Conservation (phyloP, 2,797 vertebrate species). For the Cirrhinus molitorella region DNA sequence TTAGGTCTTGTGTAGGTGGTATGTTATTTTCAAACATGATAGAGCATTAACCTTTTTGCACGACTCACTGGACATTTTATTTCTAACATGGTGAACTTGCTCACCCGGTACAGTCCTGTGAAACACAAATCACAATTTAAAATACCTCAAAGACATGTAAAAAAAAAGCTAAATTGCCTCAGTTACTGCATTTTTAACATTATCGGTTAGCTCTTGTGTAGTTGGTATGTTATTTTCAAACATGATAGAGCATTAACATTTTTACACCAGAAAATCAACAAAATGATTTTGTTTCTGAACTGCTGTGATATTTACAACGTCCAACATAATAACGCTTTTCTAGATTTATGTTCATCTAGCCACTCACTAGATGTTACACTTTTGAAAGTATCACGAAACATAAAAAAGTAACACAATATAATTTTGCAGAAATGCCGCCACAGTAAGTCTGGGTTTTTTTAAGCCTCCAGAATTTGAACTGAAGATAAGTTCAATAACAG, state of each 20-base stretch:
- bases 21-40: not conserved
- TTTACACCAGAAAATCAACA: too few relatives aligned
- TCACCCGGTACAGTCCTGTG: not conserved
- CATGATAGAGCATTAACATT: not conserved
- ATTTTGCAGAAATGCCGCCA: not conserved
- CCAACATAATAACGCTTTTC: not conserved
- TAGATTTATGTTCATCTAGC: not conserved
- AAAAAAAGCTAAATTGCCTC: not conserved
- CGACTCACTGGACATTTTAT: not conserved
- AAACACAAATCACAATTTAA: not conserved
- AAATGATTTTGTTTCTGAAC: too few relatives aligned
- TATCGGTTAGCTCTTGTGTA: not conserved
- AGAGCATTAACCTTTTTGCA: not conserved
- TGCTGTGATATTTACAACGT: too few relatives aligned
- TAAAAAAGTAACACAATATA: not conserved
- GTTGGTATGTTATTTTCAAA: not conserved
- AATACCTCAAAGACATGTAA: not conserved
- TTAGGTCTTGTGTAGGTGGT: not conserved
- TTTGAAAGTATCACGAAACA: not conserved
- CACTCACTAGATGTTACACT: not conserved
- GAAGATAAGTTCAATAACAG: too few relatives aligned
- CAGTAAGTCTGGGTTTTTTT: not conserved
- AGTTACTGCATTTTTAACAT: not conserved
- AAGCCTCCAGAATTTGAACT: not conserved
- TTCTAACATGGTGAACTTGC: not conserved